A percentile compares a stretch with the other conserved stretches of the same genome.
phyloP scores from a whole-genome alignment of 2,888 invertebrate genomes.

The Tineola bisselliella region DNA sequence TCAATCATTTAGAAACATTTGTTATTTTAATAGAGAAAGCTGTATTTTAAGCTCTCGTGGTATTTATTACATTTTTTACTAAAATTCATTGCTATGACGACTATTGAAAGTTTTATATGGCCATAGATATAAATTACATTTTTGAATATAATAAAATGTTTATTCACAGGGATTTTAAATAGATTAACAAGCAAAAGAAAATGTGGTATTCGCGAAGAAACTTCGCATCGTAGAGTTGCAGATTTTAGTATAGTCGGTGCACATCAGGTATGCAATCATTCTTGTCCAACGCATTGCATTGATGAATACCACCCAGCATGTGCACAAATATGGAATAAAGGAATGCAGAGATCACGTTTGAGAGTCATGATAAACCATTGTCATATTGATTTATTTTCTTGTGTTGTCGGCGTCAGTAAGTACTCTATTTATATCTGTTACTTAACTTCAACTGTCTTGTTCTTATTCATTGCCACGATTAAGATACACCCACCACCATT shows the following conservation, averaged over 20 bases:
- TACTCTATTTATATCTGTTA: constrained; percentile 17
- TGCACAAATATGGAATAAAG: constrained; percentile 22
- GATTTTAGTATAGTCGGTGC: constrained; percentile 46
- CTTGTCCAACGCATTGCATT: constrained; percentile 46
- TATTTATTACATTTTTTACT: constrained; percentile 7
- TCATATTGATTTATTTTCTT: constrained; percentile 52
- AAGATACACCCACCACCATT: constrained; percentile 3
- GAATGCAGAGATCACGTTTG: constrained; percentile 19
- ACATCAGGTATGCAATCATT: constrained; percentile 48
- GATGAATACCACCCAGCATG: constrained; percentile 50
- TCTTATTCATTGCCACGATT: too few species aligned
- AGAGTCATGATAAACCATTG: constrained; percentile 52
- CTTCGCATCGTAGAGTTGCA: constrained; percentile 25
- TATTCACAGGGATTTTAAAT: constrained; percentile 4
- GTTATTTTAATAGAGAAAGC: constrained; percentile 31
- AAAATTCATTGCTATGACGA: constrained; percentile 14
- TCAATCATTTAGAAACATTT: constrained; percentile 36
- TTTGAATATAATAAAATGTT: not conserved
- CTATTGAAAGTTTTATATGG: too few species aligned
- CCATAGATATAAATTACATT: too few species aligned
- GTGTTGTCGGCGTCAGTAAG: constrained; percentile 45
- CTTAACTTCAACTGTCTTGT: too few species aligned
- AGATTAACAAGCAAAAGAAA: not conserved
- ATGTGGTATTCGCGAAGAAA: constrained; percentile 7
- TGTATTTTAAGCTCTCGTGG: constrained; percentile 23